phyloP scores from a whole-genome alignment of 2,113 vertebrate species.

The Cyprinodon brontotheroides region DNA sequence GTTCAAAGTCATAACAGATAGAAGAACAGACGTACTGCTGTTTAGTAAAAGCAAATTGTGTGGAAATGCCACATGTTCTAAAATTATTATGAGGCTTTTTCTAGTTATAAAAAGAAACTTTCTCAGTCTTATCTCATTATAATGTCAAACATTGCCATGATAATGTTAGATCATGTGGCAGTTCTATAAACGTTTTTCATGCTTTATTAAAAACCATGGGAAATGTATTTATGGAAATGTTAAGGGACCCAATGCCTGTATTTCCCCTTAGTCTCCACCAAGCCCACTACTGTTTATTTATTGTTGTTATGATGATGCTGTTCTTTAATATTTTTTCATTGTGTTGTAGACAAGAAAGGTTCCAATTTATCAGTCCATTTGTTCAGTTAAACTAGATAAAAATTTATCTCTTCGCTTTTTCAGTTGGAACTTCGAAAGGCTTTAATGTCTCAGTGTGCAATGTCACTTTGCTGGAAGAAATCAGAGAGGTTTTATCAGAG shows the following conservation, averaged over 20 bases:
- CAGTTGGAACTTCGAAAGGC: neutral
- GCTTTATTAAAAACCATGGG: no score
- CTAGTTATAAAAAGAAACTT: no score
- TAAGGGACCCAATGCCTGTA: no score
- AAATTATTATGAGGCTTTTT: no score
- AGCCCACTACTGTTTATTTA: no score
- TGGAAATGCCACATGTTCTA: no score
- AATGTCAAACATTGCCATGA: no score
- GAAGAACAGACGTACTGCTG: neutral
- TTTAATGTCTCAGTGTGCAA: neutral
- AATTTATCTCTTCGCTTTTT: neutral
- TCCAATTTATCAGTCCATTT: neutral
- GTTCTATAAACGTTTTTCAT: no score
- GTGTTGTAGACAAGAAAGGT: neutral
- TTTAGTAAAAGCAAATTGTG: neutral
- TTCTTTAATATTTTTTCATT: neutral
- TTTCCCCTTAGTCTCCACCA: no score
- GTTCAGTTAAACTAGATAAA: neutral
- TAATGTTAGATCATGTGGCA: no score
- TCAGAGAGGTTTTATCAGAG: neutral
- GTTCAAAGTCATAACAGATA: neutral
- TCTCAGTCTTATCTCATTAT: no score
- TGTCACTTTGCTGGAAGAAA: neutral
- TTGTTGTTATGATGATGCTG: neutral
- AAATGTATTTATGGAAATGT: no score